These are phyloP conservation scores for Artibeus lituratus DNA, from an alignment of 2,797 vertebrate species.

Conservation along the genomic window DNA sequence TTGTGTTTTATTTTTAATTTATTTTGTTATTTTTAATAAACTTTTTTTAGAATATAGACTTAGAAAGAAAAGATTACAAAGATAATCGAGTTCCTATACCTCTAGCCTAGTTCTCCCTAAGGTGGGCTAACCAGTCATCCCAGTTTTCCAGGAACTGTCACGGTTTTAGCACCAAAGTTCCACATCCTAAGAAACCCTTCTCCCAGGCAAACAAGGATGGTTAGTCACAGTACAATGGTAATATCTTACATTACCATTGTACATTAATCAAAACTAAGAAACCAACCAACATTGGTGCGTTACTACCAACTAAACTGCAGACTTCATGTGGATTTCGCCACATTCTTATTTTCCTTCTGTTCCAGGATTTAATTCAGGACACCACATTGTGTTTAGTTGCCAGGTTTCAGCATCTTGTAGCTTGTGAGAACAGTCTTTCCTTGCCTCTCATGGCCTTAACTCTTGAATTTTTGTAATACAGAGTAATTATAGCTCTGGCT, in stretches of 20 bases:
- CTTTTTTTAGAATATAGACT: slow-evolving; percentile 10
- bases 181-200: neutral
- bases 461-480: too few relatives aligned
- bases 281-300: neutral
- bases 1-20: neutral
- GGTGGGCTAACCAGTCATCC: neutral
- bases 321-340: neutral
- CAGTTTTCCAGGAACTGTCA: neutral
- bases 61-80: neutral
- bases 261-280: neutral
- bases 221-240: neutral
- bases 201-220: neutral
- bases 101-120: neutral
- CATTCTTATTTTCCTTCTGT: neutral
- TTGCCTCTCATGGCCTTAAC: neutral
- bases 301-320: neutral
- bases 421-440: neutral
- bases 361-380: neutral
- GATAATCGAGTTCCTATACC: neutral
- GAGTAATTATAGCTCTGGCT: neutral
- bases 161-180: neutral
- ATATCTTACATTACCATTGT: neutral
- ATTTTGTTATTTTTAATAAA: slow-evolving; percentile 1
- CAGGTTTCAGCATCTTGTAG: neutral
- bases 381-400: neutral